Conservation (phyloP, 2,888 invertebrate species). For the Colostygia pectinataria region DNA sequence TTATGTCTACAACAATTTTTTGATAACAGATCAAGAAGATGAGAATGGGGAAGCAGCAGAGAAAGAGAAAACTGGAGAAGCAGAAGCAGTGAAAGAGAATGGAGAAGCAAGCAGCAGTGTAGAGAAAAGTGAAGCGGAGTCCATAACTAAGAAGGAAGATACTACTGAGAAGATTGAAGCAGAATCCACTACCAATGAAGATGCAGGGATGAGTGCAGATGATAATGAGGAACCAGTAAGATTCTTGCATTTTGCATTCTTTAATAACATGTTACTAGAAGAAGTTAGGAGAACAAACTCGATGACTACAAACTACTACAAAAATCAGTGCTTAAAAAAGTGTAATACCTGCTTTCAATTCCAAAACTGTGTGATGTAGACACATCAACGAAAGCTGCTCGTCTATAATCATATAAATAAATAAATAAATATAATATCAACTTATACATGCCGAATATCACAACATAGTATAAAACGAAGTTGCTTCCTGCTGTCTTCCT, state of each 20-base stretch:
- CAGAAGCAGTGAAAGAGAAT: constrained; percentile 59
- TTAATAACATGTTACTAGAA: too few relatives aligned
- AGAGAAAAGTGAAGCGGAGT: constrained; percentile 55
- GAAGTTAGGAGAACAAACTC: too few relatives aligned
- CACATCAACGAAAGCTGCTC: too few relatives aligned
- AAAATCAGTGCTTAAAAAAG: too few relatives aligned
- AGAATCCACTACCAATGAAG: constrained; percentile 61
- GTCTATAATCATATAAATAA: too few relatives aligned
- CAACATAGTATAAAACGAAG: too few relatives aligned
- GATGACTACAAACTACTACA: too few relatives aligned
- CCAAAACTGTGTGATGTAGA: too few relatives aligned
- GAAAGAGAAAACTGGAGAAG: constrained; percentile 76
- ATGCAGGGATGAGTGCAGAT: constrained; percentile 49
- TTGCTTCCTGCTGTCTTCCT: too few relatives aligned
- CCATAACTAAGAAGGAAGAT: constrained; percentile 59
- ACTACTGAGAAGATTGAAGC: constrained; percentile 45
- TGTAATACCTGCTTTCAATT: too few relatives aligned
- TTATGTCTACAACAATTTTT: background rate
- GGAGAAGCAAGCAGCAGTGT: constrained; percentile 57
- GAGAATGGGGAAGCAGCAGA: constrained; percentile 78
- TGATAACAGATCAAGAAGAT: constrained; percentile 42
- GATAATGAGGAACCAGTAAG: constrained; percentile 59
- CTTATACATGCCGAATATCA: too few relatives aligned
- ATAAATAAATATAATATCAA: too few relatives aligned
- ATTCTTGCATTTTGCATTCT: constrained; percentile 17